phyloP scores from a whole-genome alignment of 2,888 invertebrate species.

The Sipha maydis region DNA sequence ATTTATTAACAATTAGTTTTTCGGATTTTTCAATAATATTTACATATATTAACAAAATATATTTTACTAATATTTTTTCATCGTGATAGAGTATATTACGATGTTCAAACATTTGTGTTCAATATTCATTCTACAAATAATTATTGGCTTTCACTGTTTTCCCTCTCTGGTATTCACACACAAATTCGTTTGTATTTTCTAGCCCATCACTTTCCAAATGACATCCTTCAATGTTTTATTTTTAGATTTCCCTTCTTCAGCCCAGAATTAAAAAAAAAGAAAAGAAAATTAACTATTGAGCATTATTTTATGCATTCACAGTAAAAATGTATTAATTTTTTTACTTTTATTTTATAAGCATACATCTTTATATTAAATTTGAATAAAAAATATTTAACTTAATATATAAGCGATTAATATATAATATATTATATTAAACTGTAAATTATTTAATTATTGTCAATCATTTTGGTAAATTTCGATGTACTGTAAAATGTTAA shows the following conservation, averaged over 20 bases:
- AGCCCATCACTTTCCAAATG: slow-evolving; percentile 26
- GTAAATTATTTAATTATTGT: too few relatives aligned
- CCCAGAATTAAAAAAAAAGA: neutral
- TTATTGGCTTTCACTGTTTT: slow-evolving; percentile 6
- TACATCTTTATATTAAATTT: neutral
- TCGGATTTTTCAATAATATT: too few relatives aligned
- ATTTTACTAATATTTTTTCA: too few relatives aligned
- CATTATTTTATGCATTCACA: neutral
- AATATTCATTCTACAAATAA: neutral
- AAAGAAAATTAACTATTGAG: neutral
- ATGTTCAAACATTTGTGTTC: neutral
- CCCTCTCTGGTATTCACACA: neutral
- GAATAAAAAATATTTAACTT: neutral
- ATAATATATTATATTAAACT: too few relatives aligned
- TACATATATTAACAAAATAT: too few relatives aligned
- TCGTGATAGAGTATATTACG: neutral
- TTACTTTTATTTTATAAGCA: neutral
- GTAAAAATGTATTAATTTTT: neutral
- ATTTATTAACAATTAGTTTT: too few relatives aligned
- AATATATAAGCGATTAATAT: too few relatives aligned
- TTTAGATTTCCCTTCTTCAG: neutral
- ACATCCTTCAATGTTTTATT: neutral
- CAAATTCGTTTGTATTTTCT: neutral
- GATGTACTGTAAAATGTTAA: neutral
- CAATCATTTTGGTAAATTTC: too few relatives aligned